Base-by-base conservation (phyloP, 2,113 vertebrate species). In the Manacus vitellinus region DNA sequence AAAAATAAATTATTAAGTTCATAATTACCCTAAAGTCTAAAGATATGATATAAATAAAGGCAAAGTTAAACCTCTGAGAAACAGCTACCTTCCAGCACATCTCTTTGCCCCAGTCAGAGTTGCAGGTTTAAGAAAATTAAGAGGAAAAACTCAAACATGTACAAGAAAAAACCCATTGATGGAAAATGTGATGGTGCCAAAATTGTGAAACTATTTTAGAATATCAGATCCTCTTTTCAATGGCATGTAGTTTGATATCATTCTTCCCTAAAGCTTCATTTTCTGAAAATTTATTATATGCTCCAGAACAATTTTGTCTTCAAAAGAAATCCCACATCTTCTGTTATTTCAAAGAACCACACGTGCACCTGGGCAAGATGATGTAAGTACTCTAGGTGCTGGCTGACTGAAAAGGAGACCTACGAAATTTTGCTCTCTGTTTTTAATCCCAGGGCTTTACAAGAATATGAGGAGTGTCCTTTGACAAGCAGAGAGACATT, bases 311-410 rank as follows among this genome's bases (percentile, higher is more conserved):
- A 93, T 84, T 61, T 77, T 77, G 77, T 89, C 94, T 97, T 96
- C 95, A 97, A 95, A 97, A 89, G 95, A 94, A 92, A 95, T 85
- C 79, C 49, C 85, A 79, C 72, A 89, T 82, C 72, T 96, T 92
- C 87, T 95, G 77, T 62, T 95, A 87, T 94, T 96, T 94, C 90
- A 94, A 94, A 96, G 93, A 95, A 62, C 52, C 81, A 75, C 31
- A 65, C 51, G 82, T 77, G 85, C 92, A 97, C 91, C 89, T 95
- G 94, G 92, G 58, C 77, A 85, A 94, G 94, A 83, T 80, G 58
- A 93, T 47, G 19, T 75, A 93, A 91, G 47, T 41, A 81, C 52
- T 83, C 41, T 43, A 86, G 84, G 71, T 96, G 66, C 76, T 85
- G 82, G 74, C 75, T 85, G 89, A 83, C 84, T 86, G 87, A 92